Conservation (phyloP, 2,888 invertebrate genomes). For the Scaptomyza polygonia region DNA sequence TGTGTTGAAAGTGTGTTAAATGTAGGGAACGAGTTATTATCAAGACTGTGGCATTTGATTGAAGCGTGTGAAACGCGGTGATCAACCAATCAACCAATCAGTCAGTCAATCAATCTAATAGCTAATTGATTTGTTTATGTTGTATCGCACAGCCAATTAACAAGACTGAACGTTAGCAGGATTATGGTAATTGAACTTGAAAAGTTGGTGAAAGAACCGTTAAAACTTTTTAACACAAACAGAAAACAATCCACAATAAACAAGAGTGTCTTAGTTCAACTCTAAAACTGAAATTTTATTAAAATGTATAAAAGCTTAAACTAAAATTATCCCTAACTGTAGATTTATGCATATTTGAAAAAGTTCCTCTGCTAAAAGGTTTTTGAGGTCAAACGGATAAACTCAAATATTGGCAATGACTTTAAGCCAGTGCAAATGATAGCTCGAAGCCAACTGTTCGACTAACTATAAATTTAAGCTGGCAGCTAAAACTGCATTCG, state of each 20-base stretch:
- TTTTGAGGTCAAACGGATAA: neutral
- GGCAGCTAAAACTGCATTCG: slow-evolving; percentile 28
- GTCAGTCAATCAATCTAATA: no score
- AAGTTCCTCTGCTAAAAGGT: slow-evolving; percentile 20
- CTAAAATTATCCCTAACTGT: no score
- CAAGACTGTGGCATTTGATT: slow-evolving; percentile 38
- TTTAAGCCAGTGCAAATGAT: slow-evolving; percentile 19
- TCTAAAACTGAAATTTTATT: neutral
- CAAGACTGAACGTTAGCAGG: no score
- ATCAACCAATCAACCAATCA: slow-evolving; percentile 26
- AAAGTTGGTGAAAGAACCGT: no score
- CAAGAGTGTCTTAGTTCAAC: no score
- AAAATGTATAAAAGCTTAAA: neutral
- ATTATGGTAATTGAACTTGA: neutral
- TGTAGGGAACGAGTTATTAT: neutral
- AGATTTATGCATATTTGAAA: slow-evolving; percentile 1
- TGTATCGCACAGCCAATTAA: neutral
- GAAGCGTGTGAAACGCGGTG: slow-evolving; percentile 32
- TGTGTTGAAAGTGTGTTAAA: neutral
- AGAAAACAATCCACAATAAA: no score
- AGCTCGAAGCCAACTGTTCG: slow-evolving; percentile 21
- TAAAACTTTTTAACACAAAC: no score
- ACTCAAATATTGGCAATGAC: slow-evolving; percentile 30
- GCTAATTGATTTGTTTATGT: slow-evolving; percentile 53
- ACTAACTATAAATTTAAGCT: slow-evolving; percentile 30